Base-by-base conservation (phyloP, 2,113 vertebrate genomes). In the Cynoglossus semilaevis region DNA sequence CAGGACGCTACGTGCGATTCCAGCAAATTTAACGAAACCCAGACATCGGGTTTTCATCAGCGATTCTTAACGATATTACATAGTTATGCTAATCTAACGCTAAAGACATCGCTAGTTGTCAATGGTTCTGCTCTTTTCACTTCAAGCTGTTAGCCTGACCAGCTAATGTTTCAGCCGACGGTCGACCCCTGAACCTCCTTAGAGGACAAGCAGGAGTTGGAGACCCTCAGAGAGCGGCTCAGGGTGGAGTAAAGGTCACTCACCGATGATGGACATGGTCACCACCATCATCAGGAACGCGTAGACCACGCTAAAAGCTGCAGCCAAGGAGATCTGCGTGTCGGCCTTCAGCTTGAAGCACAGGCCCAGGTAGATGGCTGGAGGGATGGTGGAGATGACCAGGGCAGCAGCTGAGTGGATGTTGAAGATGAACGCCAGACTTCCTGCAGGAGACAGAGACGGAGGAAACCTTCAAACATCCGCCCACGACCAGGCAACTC, bases 231-330 rank as follows among this genome's bases (percentile, higher is more conserved):
- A 48, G 1, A 35, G n/a, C n/a, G n/a, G n/a, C n/a, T n/a, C n/a
- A n/a, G n/a, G n/a, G 34, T 49, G 12, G 29, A 19, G 9, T 15
- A 6, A n/a, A n/a, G n/a, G n/a, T n/a, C 22, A 29, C 79, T 67
- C 71, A 89, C 88, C 82, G 0, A 90, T 54, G n/a, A 91, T 86
- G 1, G 82, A 42, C 36, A 92, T 48, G 1, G 72, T 14, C 9
- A 82, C 82, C 8, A 70, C 79, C 52, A 84, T 47, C 89, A 90
- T 91, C 13, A 92, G 79, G 62, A 91, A 85, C 3, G 85, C 83
- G n/a, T 90, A 90, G 0, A 76, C 4, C 15, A 89, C 3, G 29
- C 88, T 91, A 53, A 91, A 7, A 12, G 87, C 0, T 1, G 44
- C 88, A 53, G 89, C 89, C 15, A 89, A 22, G 0, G 2, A 66